Conservation (phyloP, 2,797 vertebrate genomes). For the Anguilla pacifica region DNA sequence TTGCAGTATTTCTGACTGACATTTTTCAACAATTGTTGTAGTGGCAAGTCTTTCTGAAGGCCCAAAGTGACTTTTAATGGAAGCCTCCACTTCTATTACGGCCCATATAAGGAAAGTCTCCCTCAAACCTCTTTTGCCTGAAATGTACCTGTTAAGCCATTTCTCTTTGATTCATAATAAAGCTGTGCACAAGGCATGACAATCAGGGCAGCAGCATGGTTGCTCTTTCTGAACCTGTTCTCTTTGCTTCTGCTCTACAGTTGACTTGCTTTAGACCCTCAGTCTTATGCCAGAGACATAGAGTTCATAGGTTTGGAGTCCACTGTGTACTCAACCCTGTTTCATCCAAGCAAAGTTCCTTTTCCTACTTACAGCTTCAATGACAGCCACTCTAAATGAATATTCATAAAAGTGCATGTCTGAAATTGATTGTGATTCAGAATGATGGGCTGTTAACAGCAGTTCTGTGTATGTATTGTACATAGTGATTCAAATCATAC, state of each 20-base stretch:
- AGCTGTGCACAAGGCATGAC: neutral
- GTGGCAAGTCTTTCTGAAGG: too few species aligned
- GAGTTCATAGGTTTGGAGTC: neutral
- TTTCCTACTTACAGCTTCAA: neutral
- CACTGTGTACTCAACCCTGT: neutral
- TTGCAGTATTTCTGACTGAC: too few species aligned
- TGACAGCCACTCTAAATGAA: neutral
- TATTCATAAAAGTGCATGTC: neutral
- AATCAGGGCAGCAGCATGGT: neutral
- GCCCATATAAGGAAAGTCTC: neutral
- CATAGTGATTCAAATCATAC: neutral
- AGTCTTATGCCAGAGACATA: neutral
- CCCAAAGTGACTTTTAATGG: neutral
- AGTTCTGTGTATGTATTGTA: neutral
- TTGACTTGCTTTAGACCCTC: neutral
- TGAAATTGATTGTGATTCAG: neutral
- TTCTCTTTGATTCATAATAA: neutral
- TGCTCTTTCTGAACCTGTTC: neutral
- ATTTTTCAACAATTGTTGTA: too few species aligned
- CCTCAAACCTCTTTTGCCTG: neutral
- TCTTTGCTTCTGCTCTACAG: neutral
- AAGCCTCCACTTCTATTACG: neutral
- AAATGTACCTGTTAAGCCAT: neutral
- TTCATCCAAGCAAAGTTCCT: neutral
- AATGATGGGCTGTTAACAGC: constrained; percentile 8